Evolutionary conservation across 2,113 vertebrate species (phyloP).

Genomic region (Grantiella picta): DNA sequence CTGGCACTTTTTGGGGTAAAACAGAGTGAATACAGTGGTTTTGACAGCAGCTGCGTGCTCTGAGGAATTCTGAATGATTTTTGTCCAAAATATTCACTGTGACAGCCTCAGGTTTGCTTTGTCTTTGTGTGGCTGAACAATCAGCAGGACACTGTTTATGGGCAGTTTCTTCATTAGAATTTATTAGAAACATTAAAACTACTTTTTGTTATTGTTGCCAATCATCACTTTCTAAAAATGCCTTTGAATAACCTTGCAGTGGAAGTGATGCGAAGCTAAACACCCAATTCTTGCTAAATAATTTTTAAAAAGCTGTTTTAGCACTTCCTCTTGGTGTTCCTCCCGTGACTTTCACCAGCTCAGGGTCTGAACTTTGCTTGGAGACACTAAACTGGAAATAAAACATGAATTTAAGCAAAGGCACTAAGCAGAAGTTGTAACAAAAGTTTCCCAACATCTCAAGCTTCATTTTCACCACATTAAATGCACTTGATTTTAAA

Average conservation of each 20-base stretch:
- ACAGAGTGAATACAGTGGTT: not conserved
- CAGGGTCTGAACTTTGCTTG: not conserved
- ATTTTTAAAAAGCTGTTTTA: not conserved
- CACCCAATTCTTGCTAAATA: not conserved
- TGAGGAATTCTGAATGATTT: not conserved
- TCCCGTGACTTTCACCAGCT: not conserved
- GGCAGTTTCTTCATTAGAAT: not conserved
- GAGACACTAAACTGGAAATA: not conserved
- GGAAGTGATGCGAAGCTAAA: not conserved
- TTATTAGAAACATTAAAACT: not conserved
- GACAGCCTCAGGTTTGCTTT: not conserved
- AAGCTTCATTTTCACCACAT: not conserved
- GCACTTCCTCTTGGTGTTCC: not conserved
- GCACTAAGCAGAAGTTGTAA: fast-evolving
- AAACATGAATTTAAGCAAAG: not conserved
- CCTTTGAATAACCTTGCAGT: not conserved
- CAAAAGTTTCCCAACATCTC: not conserved
- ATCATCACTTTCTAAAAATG: not conserved
- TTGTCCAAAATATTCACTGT: not conserved
- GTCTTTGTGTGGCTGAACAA: not conserved
- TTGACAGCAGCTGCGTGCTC: not conserved
- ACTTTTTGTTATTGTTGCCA: not conserved
- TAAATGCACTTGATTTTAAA: not conserved
- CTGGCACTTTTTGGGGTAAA: not conserved
- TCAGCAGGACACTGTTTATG: not conserved